phyloP scores from a whole-genome alignment of 2,113 vertebrate species.

The Thunnus thynnus region DNA sequence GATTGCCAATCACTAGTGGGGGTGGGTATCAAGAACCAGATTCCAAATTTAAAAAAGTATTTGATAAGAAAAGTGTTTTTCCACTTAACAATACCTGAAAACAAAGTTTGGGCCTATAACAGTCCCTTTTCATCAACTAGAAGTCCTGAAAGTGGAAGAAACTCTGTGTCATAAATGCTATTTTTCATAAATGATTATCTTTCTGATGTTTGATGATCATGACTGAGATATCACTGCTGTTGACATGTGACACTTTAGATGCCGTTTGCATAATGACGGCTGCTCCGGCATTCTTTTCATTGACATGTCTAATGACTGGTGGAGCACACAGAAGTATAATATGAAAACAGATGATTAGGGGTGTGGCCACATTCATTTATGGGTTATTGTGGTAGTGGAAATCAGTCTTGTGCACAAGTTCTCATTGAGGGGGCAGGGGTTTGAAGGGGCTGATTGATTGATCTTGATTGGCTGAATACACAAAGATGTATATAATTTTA shows the following conservation, averaged over 20 bases:
- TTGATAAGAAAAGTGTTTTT: neutral
- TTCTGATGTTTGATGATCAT: neutral
- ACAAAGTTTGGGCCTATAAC: neutral
- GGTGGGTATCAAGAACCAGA: neutral
- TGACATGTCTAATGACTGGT: neutral
- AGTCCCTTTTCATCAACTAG: neutral
- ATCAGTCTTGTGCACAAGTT: too few relatives aligned
- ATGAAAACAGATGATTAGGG: neutral
- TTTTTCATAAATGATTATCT: neutral
- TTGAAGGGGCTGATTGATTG: too few relatives aligned
- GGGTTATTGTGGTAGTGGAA: too few relatives aligned
- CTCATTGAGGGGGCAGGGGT: too few relatives aligned
- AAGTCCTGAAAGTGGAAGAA: neutral
- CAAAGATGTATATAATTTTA: too few relatives aligned
- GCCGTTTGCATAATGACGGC: neutral
- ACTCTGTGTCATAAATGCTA: neutral
- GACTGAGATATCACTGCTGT: neutral
- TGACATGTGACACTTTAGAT: too few relatives aligned
- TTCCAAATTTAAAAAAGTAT: neutral
- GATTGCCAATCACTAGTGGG: too few relatives aligned
- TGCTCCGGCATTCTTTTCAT: too few relatives aligned
- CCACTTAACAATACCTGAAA: neutral
- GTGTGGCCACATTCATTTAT: neutral
- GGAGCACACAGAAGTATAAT: neutral
- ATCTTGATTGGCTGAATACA: too few relatives aligned